These are phyloP conservation scores for Hydrotaea diabolus DNA, from an alignment of 2,888 invertebrate genomes.

Conservation along the genomic window DNA sequence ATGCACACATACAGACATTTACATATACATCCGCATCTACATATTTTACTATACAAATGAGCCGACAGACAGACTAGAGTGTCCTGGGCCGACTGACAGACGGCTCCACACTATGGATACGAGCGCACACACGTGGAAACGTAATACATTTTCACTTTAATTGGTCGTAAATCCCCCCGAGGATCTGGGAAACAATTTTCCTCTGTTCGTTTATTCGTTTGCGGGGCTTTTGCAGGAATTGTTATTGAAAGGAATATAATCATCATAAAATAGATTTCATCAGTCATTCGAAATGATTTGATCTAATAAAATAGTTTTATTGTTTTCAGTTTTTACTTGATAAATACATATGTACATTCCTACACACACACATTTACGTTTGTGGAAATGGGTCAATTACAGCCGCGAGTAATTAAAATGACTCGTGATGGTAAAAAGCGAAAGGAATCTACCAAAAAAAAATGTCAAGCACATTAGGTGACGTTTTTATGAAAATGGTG, in stretches of 20 bases:
- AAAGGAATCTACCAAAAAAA: too few species aligned
- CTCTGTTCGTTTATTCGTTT: constrained; percentile 11
- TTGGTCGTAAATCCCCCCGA: constrained; percentile 70
- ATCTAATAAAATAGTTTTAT: constrained; percentile 37
- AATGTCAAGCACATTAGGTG: too few species aligned
- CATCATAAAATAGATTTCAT: constrained; percentile 50
- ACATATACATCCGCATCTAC: not conserved
- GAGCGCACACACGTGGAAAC: not conserved
- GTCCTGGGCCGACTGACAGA: too few species aligned
- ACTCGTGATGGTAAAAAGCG: too few species aligned
- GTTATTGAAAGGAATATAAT: not conserved
- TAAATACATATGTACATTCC: too few species aligned
- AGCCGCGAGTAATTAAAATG: too few species aligned
- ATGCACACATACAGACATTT: constrained; percentile 3
- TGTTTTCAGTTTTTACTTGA: not conserved
- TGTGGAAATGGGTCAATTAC: too few species aligned
- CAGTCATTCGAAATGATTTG: constrained; percentile 45
- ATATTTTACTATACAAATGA: constrained; percentile 18
- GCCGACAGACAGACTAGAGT: not conserved
- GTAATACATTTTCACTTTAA: constrained; percentile 66
- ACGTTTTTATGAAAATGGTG: too few species aligned
- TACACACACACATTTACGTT: too few species aligned
- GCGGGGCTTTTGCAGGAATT: not conserved
- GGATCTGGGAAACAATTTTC: constrained; percentile 41
- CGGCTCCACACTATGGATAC: too few species aligned